phyloP scores from a whole-genome alignment of 2,113 vertebrate genomes.

The Canis aureus region DNA sequence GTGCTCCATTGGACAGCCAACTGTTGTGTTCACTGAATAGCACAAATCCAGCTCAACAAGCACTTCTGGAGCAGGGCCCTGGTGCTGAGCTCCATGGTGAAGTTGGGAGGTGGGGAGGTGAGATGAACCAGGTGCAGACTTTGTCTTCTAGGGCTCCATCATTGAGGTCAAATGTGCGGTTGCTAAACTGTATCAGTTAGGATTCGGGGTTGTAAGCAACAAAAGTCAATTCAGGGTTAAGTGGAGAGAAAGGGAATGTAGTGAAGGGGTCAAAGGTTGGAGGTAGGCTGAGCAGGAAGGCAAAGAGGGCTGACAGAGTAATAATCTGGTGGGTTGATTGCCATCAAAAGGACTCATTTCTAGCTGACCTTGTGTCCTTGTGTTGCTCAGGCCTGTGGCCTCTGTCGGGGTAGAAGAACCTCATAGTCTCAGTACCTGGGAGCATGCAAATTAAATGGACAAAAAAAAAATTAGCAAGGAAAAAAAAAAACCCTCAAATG shows the following conservation, averaged over 20 bases:
- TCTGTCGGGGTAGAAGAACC: neutral
- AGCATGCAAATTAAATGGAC: neutral
- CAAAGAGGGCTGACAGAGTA: neutral
- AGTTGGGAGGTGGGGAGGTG: neutral
- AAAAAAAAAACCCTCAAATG: neutral
- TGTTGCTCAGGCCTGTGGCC: neutral
- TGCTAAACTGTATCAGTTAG: accelerated
- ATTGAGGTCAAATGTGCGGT: neutral
- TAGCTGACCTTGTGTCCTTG: neutral
- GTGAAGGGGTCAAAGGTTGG: accelerated
- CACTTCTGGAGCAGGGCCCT: accelerated
- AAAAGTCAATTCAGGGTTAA: neutral
- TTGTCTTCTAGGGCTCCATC: neutral
- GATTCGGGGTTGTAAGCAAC: neutral
- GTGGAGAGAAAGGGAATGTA: neutral
- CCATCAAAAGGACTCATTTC: neutral
- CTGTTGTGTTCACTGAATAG: neutral
- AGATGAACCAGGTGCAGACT: no score
- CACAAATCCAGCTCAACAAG: neutral
- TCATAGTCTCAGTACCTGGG: neutral
- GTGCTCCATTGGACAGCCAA: neutral
- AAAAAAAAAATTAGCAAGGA: neutral
- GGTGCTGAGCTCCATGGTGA: neutral
- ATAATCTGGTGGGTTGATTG: neutral
- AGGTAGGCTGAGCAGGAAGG: neutral